Evolutionary conservation across 64 coral and sea anemone species (phyloP), one percentile per base, ranked within the genome.

Genomic region (Montipora sp.): DNA sequence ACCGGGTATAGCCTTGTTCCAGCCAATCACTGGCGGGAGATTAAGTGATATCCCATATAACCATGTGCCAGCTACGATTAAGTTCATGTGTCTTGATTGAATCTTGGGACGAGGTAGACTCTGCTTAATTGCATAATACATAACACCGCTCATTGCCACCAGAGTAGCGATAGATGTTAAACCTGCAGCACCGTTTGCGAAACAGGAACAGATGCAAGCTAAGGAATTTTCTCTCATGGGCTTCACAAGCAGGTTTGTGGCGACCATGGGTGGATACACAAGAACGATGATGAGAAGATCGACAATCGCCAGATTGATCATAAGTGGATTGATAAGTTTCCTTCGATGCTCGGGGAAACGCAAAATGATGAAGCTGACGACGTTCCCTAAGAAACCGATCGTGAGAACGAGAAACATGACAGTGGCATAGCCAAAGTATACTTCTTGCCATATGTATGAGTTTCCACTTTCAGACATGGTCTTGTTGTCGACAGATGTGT

Each of bases 1-100:
- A 53, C 74, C 66, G 19, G 84, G 83, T 47, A 90, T 48, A 43
- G 53, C 77, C 36, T 16, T 90, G 55, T 51, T 94, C 92, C 92
- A 94, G 8, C 92, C 92, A 71, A 94, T 71, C 51, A 94, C 11
- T 5, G 92, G 92, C 45, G 92, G 92, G 18, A 75, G 46, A 77
- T 79, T 87, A 7, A 90, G 66, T 12, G 63, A 74, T 47, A 90
- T 67, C 51, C 87, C 89, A 36, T 47, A 59, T 60, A 75, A 22
- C 92, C 92, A 94, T 36, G 78, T 77, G 49, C 53, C 18, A 83
- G 21, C 49, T 5, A 94, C 66, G 1, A 89, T 22, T 51, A 83
- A 51, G 75, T 22, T 72, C 91, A 83, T 86, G 14, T 75, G 44
- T n/a, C 48, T 88, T 18, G 77, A 27, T 0, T 69, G 73, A 7